Conservation (phyloP, 2,797 vertebrate species). For the Sebastes iracundus region DNA sequence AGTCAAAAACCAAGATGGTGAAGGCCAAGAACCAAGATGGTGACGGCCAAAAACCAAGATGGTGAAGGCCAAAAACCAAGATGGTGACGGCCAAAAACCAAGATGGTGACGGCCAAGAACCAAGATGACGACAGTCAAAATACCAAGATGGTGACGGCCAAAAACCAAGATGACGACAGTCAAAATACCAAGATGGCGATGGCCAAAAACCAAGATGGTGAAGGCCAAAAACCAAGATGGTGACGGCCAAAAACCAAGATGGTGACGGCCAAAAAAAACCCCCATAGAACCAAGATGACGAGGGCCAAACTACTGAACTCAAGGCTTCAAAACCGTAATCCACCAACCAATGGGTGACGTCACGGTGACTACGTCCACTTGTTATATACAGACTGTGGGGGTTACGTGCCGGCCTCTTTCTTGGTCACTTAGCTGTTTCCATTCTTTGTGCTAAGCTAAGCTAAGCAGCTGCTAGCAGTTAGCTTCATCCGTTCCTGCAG, state of each 20-base stretch:
- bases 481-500: neutral
- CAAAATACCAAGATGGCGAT: neutral
- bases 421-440: neutral
- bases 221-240: neutral
- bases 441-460: neutral
- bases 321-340: too few relatives aligned
- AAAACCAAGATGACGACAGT: accelerated
- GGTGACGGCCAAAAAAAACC: neutral
- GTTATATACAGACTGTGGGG: neutral
- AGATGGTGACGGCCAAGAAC: neutral
- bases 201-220: neutral
- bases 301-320: too few relatives aligned
- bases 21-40: too few relatives aligned
- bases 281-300: too few relatives aligned
- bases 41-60: too few relatives aligned
- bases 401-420: neutral
- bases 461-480: neutral
- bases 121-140: accelerated
- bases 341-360: too few relatives aligned
- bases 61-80: accelerated
- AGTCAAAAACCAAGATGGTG: too few relatives aligned
- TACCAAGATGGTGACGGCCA: neutral
- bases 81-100: neutral
- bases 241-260: neutral
- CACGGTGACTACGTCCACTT: neutral